Evolutionary conservation across 2,888 invertebrate genomes (phyloP), one percentile per base, ranked within the genome.

Genomic region (Junonia oenone): DNA sequence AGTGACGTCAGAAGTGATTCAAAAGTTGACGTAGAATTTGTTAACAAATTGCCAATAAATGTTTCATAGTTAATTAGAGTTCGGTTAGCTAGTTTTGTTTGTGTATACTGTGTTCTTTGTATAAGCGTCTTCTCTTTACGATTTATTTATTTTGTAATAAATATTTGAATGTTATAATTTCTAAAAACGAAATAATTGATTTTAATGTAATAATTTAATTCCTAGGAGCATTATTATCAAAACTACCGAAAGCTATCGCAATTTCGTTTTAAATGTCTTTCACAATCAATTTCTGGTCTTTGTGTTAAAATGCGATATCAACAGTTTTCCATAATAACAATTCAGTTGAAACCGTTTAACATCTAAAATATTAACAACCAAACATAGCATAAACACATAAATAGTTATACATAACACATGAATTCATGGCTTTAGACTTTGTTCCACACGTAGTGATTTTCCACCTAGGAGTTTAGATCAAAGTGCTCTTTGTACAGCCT

Each of bases 401-500:
- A 33, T 33, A 33, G n/a, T 31, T 8, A 31, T 2, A 2, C 5
- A 9, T 2, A 31, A 31, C 31, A 2, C 9, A 31, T 29, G 29
- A n/a, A 3, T n/a, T n/a, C 22, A 22, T 13, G 6, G 6, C n/a
- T n/a, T 13, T 35, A 3, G 14, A 13, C 6, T 35, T 35, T 11
- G 19, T n/a, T 38, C 9, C 11, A 11, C 19, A 40, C 15, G 8
- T 43, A 17, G 43, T 26, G 43, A 43, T 26, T 43, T 26, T 22
- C 22, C 13, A n/a, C 13, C 22, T 43, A 43, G 6, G 13, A 11
- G 13, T 22, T 13, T 8, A n/a, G 40, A 40, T 40, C 27, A 50
- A 50, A 50, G 50, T 38, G 29, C 11, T 50, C 40, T 50, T 40
- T 40, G 50, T 29, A 40, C 29, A 5, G 37, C 15, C 14, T 17